These are phyloP conservation scores for Beaufortia kweichowensis DNA, from an alignment of 2,113 vertebrate genomes.

Conservation along the genomic window DNA sequence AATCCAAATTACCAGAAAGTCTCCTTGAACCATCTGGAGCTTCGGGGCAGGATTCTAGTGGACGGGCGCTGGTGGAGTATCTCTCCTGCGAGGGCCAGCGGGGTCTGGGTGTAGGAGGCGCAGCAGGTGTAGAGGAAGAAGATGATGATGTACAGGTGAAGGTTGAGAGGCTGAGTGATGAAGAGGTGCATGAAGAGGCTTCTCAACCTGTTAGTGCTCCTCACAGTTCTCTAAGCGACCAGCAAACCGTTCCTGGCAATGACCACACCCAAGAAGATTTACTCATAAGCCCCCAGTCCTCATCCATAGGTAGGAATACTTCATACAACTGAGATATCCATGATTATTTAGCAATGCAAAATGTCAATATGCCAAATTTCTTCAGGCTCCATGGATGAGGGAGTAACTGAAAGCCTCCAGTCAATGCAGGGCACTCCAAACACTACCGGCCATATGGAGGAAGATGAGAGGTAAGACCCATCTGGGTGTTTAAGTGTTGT, in stretches of 20 bases:
- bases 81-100: constrained; percentile 89
- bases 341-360: no score
- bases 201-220: constrained; percentile 92
- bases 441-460: constrained; percentile 78
- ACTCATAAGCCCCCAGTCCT: constrained; percentile 97
- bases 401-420: constrained; percentile 81
- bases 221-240: constrained; percentile 96
- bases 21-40: constrained; percentile 80
- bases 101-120: constrained; percentile 52
- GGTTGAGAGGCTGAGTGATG: constrained; percentile 93
- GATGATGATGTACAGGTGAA: constrained; percentile 94
- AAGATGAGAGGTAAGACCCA: constrained; percentile 78
- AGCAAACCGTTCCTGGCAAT: constrained; percentile 95
- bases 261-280: constrained; percentile 97
- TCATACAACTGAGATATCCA: background rate
- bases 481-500: constrained; percentile 7
- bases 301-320: constrained; percentile 87
- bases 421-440: constrained; percentile 81
- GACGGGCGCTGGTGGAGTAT: constrained; percentile 84
- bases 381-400: constrained; percentile 86
- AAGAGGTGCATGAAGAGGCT: constrained; percentile 93
- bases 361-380: constrained; percentile 46
- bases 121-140: constrained; percentile 78
- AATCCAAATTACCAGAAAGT: constrained; percentile 89
- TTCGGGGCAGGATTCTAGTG: constrained; percentile 70